Base-by-base conservation (phyloP, 2,797 vertebrate genomes). In the Anolis apletophallus region DNA sequence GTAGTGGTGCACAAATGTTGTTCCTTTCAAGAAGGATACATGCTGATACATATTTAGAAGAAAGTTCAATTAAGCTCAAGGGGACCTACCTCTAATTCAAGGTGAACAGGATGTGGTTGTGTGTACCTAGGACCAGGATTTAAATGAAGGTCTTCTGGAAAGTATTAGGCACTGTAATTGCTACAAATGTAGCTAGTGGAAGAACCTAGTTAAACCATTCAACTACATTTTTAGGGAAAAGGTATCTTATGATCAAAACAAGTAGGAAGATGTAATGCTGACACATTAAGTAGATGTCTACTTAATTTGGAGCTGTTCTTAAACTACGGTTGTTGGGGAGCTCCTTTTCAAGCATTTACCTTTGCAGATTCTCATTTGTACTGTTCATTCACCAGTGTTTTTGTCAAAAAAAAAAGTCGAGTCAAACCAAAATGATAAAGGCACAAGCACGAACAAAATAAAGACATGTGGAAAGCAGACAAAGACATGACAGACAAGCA, bases 401-500 rank as follows among this genome's bases (percentile, higher is more conserved):
- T 80, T 72, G 79, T 61, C 34, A 12, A 61, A 72, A 23, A 69
- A 52, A 46, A 84, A 77, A 74, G 54, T 14, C 1, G 59, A 80
- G 80, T 76, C 59, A 32, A 34, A 83, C 59, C 55, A 88, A 79
- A 90, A 59, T 61, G 73, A 80, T 80, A 87, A 82, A 89, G 80
- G 90, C 77, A 85, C 78, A 87, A 69, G 34, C 57, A 91, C 55
- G 89, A 71, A 83, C 57, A 85, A 83, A 87, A 0, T 1, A 2
- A 85, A 68, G 80, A 85, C 0, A 3, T 40, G 29, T 3, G 64
- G 67, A 61, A 73, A 61, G 81, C 72, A 82, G 87, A 59, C 64
- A 81, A 85, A 78, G 74, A 87, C 68, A 67, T 57, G 29, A 89
- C 46, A 68, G 71, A 88, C 46, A 80, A 88, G 79, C 81, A 88